These are phyloP conservation scores for Rhinogobius similis DNA, from an alignment of 2,113 vertebrate genomes.

Conservation along the genomic window DNA sequence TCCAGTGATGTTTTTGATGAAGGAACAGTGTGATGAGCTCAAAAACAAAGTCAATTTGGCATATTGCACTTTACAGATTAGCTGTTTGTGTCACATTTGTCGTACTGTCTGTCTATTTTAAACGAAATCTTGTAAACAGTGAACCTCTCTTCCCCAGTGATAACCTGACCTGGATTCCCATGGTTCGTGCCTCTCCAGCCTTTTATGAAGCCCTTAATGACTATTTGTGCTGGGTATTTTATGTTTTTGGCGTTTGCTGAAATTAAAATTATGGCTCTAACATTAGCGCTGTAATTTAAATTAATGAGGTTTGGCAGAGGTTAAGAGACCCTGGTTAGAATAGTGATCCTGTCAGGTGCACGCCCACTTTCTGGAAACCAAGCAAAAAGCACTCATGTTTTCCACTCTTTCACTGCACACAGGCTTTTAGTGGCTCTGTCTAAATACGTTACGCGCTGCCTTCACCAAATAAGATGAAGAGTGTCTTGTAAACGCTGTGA, in stretches of 20 bases:
- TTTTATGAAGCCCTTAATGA: background rate
- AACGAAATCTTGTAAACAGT: background rate
- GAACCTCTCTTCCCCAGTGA: too few relatives aligned
- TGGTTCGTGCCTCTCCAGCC: background rate
- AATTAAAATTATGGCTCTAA: slow-evolving; percentile 40
- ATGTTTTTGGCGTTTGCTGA: slow-evolving; percentile 14
- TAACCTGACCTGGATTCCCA: background rate
- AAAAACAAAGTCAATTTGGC: too few relatives aligned
- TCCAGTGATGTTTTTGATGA: too few relatives aligned
- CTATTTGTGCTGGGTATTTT: slow-evolving; percentile 9
- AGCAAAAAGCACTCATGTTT: slow-evolving; percentile 36
- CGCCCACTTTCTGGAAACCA: slow-evolving; percentile 45
- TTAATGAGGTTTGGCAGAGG: slow-evolving; percentile 52
- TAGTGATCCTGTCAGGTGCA: slow-evolving; percentile 38
- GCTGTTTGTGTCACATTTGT: too few relatives aligned
- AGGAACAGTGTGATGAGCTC: too few relatives aligned
- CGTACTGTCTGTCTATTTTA: background rate
- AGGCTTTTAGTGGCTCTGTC: slow-evolving; percentile 23
- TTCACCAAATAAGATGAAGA: slow-evolving; percentile 17
- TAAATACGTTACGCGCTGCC: slow-evolving; percentile 31
- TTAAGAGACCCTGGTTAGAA: slow-evolving; percentile 42
- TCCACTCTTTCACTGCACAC: slow-evolving; percentile 26
- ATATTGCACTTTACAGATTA: too few relatives aligned
- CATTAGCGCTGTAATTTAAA: slow-evolving; percentile 41
- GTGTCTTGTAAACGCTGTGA: too few relatives aligned